A percentile compares a stretch with the other conserved stretches of the same genome.
Evolutionary conservation across 2,888 invertebrate species (phyloP).

Genomic region (Crepidodera aurea): DNA sequence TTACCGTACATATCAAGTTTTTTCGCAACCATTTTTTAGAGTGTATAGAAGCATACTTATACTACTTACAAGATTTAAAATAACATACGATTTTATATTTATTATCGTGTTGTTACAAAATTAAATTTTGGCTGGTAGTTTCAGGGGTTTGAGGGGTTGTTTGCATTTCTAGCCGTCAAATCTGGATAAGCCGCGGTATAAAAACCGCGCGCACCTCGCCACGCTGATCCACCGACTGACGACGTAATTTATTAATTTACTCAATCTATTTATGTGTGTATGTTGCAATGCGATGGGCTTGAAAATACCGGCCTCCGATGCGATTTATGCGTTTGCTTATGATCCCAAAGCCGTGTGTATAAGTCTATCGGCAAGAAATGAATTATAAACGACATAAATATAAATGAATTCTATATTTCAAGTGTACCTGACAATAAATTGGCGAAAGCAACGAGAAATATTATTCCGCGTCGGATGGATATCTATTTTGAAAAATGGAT

Average conservation of each 20-base stretch:
- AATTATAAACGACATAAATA: conserved; percentile 53
- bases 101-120: too few relatives aligned
- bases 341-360: conserved; percentile 42
- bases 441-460: conserved; percentile 35
- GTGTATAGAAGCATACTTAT: too few relatives aligned
- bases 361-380: conserved; percentile 47
- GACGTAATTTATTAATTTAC: conserved; percentile 46
- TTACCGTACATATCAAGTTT: too few relatives aligned
- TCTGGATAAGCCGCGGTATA: conserved; percentile 20
- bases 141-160: too few relatives aligned
- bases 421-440: conserved; percentile 54
- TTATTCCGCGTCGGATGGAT: conserved; percentile 29
- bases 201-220: conserved; percentile 23
- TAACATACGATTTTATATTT: too few relatives aligned
- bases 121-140: too few relatives aligned
- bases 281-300: conserved; percentile 31
- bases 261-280: conserved; percentile 45
- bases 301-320: conserved; percentile 17
- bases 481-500: conserved; percentile 32
- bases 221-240: conserved; percentile 19
- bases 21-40: too few relatives aligned
- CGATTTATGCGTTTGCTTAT: conserved; percentile 50
- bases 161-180: too few relatives aligned
- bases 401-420: conserved; percentile 55
- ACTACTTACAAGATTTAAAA: too few relatives aligned